phyloP scores from a whole-genome alignment of 1,140 invertebrate species.

The Stegodyphus dumicola region DNA sequence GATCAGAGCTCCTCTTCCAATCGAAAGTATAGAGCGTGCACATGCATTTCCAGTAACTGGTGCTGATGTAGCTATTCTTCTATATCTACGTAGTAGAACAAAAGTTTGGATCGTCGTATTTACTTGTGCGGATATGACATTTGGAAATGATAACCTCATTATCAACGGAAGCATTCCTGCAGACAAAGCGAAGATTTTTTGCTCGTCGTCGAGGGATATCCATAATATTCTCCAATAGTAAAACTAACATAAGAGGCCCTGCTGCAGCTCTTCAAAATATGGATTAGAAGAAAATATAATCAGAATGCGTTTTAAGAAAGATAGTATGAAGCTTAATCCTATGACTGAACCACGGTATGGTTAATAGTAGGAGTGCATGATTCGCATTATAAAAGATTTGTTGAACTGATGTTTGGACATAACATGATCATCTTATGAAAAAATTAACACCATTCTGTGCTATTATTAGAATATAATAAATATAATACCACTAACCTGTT shows the following conservation, averaged over 20 bases:
- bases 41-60: no score
- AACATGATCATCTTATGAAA: not conserved
- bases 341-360: not conserved
- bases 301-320: not conserved
- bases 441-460: not conserved
- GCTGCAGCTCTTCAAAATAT: not conserved
- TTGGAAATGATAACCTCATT: constrained; percentile 64
- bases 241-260: not conserved
- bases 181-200: no score
- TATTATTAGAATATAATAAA: not conserved
- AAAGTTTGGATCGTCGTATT: constrained; percentile 11
- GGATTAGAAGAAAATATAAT: not conserved
- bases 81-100: not conserved
- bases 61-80: not conserved
- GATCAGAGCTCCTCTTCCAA: not conserved
- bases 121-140: constrained; percentile 67
- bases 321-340: constrained; percentile 10
- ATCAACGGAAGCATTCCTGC: constrained; percentile 53
- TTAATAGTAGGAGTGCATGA: constrained; percentile 8
- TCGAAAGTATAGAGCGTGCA: not conserved
- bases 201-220: not conserved
- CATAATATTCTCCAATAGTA: constrained; percentile 68
- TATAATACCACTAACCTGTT: not conserved
- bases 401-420: not conserved
- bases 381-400: not conserved